A percentile compares a stretch with the other conserved stretches of the same genome.
Evolutionary conservation across 2,888 invertebrate genomes (phyloP).

Genomic region (Lepidochrysops patricia): DNA sequence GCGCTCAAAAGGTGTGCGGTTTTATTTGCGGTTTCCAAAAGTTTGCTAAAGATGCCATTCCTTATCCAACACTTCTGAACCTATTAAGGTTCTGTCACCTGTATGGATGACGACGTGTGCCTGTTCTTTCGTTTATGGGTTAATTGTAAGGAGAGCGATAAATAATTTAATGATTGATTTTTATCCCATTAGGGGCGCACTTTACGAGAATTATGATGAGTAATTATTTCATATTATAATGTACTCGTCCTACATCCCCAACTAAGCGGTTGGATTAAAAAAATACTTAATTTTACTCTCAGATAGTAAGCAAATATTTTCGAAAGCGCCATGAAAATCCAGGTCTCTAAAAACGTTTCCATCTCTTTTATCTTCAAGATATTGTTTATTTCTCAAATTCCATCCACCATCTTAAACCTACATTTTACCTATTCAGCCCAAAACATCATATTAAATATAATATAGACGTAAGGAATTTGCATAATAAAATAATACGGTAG

Average conservation of each 20-base stretch:
- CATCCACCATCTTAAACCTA: neutral
- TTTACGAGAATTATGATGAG: no score
- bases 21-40: slow-evolving; percentile 61
- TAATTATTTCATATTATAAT: no score
- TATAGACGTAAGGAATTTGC: neutral
- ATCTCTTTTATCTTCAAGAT: neutral
- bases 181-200: neutral
- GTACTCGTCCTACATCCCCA: no score
- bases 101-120: slow-evolving; percentile 25
- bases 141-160: slow-evolving; percentile 1
- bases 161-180: neutral
- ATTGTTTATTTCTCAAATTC: neutral
- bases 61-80: slow-evolving; percentile 44
- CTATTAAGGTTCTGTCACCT: slow-evolving; percentile 60
- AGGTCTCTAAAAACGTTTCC: no score
- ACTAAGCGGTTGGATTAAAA: no score
- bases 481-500: neutral
- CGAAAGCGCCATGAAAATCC: no score
- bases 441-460: neutral
- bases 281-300: no score
- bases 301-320: no score
- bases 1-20: slow-evolving; percentile 55
- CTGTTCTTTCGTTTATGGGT: neutral
- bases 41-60: slow-evolving; percentile 38
- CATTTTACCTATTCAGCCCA: neutral